Evolutionary conservation across 2,888 invertebrate species (phyloP).

Genomic region (Nebria salina): DNA sequence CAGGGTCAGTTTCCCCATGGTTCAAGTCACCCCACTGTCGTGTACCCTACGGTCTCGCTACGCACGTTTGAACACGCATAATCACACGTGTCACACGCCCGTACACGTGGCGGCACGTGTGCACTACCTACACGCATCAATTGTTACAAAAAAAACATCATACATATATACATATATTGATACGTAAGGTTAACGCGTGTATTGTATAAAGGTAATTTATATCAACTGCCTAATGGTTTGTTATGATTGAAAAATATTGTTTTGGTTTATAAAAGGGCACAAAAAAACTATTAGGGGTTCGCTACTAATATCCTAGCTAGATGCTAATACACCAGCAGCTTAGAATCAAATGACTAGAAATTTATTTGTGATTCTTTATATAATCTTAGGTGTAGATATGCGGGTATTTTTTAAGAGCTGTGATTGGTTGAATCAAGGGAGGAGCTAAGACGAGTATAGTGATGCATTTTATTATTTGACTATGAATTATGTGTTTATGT

Average conservation of each 20-base stretch:
- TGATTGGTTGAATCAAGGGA: no score
- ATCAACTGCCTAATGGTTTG: background rate
- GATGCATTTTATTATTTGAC: no score
- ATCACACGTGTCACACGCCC: background rate
- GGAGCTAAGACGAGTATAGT: no score
- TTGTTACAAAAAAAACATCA: background rate
- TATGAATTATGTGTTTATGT: no score
- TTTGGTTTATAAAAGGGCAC: background rate
- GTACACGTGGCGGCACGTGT: slow-evolving; percentile 7
- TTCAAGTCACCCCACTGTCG: background rate
- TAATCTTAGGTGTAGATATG: no score
- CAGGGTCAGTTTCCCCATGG: background rate
- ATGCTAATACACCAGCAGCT: no score
- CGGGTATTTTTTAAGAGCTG: no score
- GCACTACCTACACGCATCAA: background rate
- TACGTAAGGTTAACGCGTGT: background rate
- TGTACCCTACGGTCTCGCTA: background rate
- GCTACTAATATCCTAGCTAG: no score
- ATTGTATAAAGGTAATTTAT: background rate
- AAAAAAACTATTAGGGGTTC: no score
- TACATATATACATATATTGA: no score
- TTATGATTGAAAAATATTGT: slow-evolving; percentile 12
- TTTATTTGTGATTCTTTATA: no score
- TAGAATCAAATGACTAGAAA: no score
- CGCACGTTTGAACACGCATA: slow-evolving; percentile 1